Conservation (phyloP, 2,888 invertebrate species). For the Cephus nigrinus region DNA sequence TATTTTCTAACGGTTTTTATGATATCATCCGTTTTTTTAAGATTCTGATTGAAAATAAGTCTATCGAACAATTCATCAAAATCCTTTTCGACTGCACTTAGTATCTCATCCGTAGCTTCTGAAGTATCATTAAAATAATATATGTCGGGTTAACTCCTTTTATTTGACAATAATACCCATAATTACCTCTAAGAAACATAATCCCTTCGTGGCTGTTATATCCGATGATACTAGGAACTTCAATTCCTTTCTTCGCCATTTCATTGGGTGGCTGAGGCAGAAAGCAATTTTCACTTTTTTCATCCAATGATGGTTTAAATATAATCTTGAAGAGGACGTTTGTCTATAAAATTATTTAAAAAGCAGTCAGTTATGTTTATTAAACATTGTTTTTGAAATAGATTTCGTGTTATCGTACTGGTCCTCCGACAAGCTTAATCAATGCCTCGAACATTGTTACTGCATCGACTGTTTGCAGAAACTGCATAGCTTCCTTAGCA, state of each 20-base stretch:
- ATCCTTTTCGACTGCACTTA: not conserved
- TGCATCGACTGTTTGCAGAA: conserved; percentile 39
- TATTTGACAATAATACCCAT: not conserved
- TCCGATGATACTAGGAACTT: conserved; percentile 13
- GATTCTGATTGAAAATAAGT: not conserved
- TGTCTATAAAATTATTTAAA: not conserved
- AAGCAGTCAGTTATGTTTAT: not conserved
- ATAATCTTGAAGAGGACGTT: not conserved
- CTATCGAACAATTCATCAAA: not conserved
- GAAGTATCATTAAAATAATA: not conserved
- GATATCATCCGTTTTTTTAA: not conserved
- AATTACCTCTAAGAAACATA: not conserved
- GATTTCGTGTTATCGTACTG: not conserved
- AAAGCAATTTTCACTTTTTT: conserved; percentile 11
- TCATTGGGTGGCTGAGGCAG: conserved; percentile 1
- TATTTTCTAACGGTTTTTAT: not conserved
- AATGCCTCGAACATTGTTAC: conserved; percentile 50
- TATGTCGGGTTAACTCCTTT: not conserved
- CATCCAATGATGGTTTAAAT: conserved; percentile 7
- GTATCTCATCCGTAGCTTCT: not conserved
- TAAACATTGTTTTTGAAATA: not conserved
- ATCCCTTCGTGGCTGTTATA: conserved; percentile 11
- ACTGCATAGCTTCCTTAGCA: conserved; percentile 38
- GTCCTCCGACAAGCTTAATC: conserved; percentile 25
- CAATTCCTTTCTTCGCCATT: conserved; percentile 7